Percentiles rank a stretch among this genome's conserved stretches.
phyloP scores from a whole-genome alignment of 2,113 vertebrate species.

The Spea bombifrons region DNA sequence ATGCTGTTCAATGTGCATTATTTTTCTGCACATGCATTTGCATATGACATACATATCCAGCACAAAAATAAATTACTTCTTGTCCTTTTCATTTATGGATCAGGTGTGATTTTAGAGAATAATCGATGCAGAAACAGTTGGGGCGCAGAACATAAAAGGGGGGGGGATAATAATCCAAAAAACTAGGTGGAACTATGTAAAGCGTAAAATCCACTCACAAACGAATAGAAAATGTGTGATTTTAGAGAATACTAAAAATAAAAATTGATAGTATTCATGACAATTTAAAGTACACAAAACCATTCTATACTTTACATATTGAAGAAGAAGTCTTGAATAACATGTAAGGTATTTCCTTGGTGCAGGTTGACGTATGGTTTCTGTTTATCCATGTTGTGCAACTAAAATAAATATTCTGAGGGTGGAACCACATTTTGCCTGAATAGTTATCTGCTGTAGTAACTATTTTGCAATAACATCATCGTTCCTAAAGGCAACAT shows the following conservation, averaged over 20 bases:
- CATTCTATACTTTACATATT: neutral
- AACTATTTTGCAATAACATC: slow-evolving; percentile 8
- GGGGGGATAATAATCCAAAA: no score
- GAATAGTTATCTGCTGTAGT: neutral
- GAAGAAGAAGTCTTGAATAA: neutral
- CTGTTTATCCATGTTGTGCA: slow-evolving; percentile 1
- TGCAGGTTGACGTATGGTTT: neutral
- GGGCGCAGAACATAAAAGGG: no score
- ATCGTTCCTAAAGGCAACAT: slow-evolving; percentile 19
- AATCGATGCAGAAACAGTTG: no score
- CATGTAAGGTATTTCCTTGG: neutral
- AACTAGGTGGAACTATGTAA: no score
- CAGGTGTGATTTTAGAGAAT: no score
- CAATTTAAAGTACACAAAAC: neutral
- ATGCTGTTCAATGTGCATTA: no score
- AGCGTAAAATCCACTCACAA: no score
- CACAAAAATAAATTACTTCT: no score
- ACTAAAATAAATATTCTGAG: neutral
- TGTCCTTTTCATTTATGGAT: no score
- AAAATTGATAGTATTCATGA: neutral
- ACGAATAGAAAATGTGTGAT: no score
- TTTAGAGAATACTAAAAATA: neutral
- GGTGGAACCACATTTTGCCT: neutral
- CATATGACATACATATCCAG: no score
- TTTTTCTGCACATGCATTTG: no score